Base-by-base conservation (phyloP, 2,797 vertebrate species). In the Sebastolobus altivelis region DNA sequence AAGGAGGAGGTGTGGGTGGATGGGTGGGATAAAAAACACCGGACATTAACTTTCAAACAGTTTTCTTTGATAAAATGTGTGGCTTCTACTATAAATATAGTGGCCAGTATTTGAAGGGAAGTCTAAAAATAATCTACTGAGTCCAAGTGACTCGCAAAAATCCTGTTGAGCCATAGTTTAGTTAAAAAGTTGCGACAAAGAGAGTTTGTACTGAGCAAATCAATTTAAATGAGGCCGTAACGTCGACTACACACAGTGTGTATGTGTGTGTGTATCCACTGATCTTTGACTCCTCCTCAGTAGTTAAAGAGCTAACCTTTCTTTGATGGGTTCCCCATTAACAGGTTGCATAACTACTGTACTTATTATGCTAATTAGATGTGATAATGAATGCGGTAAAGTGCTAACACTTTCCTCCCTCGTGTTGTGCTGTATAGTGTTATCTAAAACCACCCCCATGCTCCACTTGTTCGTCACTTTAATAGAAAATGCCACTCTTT, bases 361-460 rank as follows among this genome's bases (percentile, higher is more conserved):
- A n/a, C 83, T 67, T 61, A 74, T 81, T 84, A 91, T 87, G 91
- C 79, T 88, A 86, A 93, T 91, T 82, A 65, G 46, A 35, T 22
- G 70, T 68, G 65, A 82, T 90, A 84, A 89, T 91, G 74, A 79
- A 77, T 79, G 67, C 82, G 63, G 79, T 59, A 9, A 55, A 81
- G 76, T 82, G 63, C 70, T 38, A 22, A 79, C 66, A 73, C 85
- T 75, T 69, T 54, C 52, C 82, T 84, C 87, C 81, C 58, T 83
- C 37, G 4, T 78, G 71, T 70, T 80, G 79, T 52, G 63, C 13
- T 22, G 56, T 2, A 38, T 72, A 22, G 56, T 69, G 37, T 75
- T 77, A 27, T 76, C 65, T 54, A 77, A 77, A 87, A 61, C 79
- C 80, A 43, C 79, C 84, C 80, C 74, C 52, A 6, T 11, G 29